Evolutionary conservation across 2,888 invertebrate species (phyloP).

Genomic region (Orthosia gracilis): DNA sequence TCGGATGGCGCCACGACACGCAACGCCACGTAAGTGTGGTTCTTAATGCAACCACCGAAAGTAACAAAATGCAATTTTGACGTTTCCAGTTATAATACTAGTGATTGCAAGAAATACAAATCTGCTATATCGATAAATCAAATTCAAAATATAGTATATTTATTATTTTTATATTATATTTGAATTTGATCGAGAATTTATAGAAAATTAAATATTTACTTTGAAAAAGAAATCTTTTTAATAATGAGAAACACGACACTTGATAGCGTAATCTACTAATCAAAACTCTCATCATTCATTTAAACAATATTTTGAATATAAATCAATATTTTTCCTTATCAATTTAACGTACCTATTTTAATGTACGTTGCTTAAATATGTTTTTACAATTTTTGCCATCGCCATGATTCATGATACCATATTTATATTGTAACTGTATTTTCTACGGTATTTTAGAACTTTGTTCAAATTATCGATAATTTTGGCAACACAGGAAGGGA

Average conservation of each 20-base stretch:
- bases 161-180: too few species aligned
- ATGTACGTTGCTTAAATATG: background rate
- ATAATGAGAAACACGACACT: background rate
- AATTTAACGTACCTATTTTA: background rate
- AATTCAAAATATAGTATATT: too few species aligned
- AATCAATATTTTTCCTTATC: conserved; percentile 6
- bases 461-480: conserved; percentile 14
- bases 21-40: too few species aligned
- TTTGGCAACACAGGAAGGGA: background rate
- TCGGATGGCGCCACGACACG: too few species aligned
- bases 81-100: conserved; percentile 8
- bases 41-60: background rate
- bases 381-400: background rate
- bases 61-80: conserved; percentile 24
- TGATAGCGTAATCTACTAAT: background rate
- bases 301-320: background rate
- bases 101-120: background rate
- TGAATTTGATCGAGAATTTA: background rate
- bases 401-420: too few species aligned
- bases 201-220: background rate
- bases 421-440: too few species aligned
- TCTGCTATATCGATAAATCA: background rate
- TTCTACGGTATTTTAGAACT: too few species aligned
- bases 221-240: too few species aligned
- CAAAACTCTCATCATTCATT: background rate